phyloP scores from a whole-genome alignment of 2,113 vertebrate genomes.

The Xenus cinereus region DNA sequence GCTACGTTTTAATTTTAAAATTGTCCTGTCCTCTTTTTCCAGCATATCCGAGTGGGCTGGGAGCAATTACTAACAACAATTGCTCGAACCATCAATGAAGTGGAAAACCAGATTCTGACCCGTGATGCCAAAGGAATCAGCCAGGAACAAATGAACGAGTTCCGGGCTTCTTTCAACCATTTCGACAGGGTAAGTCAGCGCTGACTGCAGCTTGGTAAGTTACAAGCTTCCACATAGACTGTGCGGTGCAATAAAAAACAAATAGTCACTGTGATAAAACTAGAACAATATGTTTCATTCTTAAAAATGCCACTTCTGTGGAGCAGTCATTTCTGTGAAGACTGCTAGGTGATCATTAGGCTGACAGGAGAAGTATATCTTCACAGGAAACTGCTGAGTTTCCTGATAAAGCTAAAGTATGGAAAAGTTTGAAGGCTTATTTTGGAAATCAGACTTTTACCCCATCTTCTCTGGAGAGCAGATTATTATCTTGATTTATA shows the following conservation, averaged over 20 bases:
- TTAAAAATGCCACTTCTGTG: background rate
- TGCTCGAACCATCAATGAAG: conserved; percentile 96
- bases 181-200: conserved; percentile 91
- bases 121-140: conserved; percentile 99
- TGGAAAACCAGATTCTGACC: conserved; percentile 98
- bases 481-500: background rate
- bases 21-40: background rate
- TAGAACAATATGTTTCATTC: background rate
- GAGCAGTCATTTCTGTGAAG: background rate
- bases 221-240: background rate
- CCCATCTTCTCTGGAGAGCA: background rate
- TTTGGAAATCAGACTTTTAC: background rate
- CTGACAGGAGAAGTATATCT: background rate
- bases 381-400: background rate
- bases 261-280: background rate
- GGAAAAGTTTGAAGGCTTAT: background rate
- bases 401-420: background rate
- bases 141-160: conserved; percentile 98
- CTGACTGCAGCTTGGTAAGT: background rate
- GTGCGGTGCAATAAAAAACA: background rate
- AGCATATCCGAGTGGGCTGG: conserved; percentile 99
- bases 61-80: conserved; percentile 98
- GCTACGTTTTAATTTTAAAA: background rate
- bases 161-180: conserved; percentile 98
- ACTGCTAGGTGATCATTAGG: background rate